Evolutionary conservation across 1,140 invertebrate species (phyloP).

Genomic region (Apis florea): DNA sequence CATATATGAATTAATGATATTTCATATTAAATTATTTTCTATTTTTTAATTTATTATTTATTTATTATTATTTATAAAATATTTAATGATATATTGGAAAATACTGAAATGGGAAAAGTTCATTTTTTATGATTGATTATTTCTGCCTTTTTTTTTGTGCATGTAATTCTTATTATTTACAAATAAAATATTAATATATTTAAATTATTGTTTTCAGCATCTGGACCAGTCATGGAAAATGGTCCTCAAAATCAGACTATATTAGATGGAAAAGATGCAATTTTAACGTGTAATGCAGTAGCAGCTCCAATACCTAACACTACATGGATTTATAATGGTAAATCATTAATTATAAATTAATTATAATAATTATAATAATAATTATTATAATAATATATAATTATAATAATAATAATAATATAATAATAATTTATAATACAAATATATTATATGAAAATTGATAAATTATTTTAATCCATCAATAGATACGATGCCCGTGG

Average conservation of each 20-base stretch:
- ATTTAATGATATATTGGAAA: not conserved
- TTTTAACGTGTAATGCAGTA: conserved; percentile 90
- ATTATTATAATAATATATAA: too few relatives aligned
- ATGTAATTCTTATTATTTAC: conserved; percentile 35
- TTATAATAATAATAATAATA: too few relatives aligned
- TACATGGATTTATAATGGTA: conserved; percentile 96
- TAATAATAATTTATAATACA: not conserved
- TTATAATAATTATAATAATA: too few relatives aligned
- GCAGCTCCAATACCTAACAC: conserved; percentile 94
- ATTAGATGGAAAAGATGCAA: conserved; percentile 94
- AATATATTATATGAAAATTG: conserved; percentile 6
- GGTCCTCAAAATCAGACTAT: conserved; percentile 93
- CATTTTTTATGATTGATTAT: conserved; percentile 30
- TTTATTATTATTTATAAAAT: not conserved
- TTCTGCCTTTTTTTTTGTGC: conserved; percentile 47
- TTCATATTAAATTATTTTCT: not conserved
- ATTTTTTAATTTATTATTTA: not conserved
- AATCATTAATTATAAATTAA: conserved; percentile 42
- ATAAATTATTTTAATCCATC: conserved; percentile 44
- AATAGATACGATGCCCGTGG: conserved; percentile 81
- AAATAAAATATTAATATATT: not conserved
- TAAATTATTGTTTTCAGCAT: conserved; percentile 83
- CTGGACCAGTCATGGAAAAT: conserved; percentile 90
- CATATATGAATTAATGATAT: not conserved
- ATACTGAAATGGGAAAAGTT: conserved; percentile 28